A percentile compares a stretch with the other conserved stretches of the same genome.
These are phyloP conservation scores for Syrmaticus mikado DNA, from an alignment of 2,113 vertebrate species.

Conservation along the genomic window DNA sequence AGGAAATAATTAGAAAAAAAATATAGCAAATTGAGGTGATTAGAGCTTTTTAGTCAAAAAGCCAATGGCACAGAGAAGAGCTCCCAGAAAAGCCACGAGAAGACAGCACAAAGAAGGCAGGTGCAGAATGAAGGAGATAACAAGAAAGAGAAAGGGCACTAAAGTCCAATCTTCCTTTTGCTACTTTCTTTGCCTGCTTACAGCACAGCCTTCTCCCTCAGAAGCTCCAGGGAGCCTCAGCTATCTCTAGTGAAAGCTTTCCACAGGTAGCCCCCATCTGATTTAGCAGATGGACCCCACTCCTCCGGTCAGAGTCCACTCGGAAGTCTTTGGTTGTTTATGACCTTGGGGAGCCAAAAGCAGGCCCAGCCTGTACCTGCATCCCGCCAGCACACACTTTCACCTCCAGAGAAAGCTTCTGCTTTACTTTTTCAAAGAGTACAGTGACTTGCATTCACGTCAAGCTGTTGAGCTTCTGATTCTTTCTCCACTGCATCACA, in stretches of 20 bases:
- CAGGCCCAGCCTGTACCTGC: background rate
- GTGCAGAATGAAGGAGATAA: background rate
- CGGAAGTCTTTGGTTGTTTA: accelerated
- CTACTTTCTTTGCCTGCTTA: background rate
- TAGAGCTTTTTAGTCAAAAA: background rate
- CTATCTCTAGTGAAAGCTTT: background rate
- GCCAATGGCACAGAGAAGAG: background rate
- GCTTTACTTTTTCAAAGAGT: background rate
- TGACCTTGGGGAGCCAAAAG: background rate
- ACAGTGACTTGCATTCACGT: background rate
- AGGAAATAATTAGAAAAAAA: background rate
- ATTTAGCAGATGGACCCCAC: background rate
- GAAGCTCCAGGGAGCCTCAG: background rate
- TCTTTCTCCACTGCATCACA: background rate
- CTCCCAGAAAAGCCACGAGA: background rate
- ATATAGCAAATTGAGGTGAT: background rate
- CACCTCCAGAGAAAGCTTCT: background rate
- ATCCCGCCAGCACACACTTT: background rate
- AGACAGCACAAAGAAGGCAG: background rate
- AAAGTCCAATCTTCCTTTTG: background rate
- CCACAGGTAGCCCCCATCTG: background rate
- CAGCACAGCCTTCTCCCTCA: background rate
- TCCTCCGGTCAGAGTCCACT: background rate
- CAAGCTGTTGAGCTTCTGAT: background rate
- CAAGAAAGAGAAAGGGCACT: background rate